phyloP scores from a whole-genome alignment of 1,140 invertebrate species.

The Micrasema minimum region DNA sequence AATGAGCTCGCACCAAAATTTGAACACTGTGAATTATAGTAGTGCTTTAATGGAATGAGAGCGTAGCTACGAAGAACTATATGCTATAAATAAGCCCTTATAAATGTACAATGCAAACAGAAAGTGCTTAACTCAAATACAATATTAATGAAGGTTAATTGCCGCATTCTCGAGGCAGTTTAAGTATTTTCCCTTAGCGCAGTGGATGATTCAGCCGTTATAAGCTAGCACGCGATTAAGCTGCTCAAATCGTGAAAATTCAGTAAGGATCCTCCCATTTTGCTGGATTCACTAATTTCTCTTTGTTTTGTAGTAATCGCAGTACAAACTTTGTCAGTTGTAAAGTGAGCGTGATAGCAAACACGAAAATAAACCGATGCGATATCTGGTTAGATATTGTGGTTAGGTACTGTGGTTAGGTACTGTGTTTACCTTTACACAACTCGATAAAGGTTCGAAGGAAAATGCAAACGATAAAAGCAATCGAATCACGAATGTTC shows the following conservation, averaged over 20 bases:
- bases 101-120: too few relatives aligned
- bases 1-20: too few relatives aligned
- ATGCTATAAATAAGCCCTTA: too few relatives aligned
- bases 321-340: not conserved
- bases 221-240: slow-evolving; percentile 19
- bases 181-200: slow-evolving; percentile 2
- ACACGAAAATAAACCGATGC: slow-evolving; percentile 19
- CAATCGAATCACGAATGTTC: slow-evolving; percentile 33
- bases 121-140: too few relatives aligned
- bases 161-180: too few relatives aligned
- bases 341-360: slow-evolving; percentile 11
- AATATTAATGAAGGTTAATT: too few relatives aligned
- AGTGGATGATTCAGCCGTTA: not conserved
- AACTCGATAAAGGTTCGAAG: not conserved
- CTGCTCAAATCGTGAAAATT: slow-evolving; percentile 6
- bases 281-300: slow-evolving; percentile 13
- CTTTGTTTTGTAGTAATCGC: not conserved
- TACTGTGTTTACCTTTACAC: too few relatives aligned
- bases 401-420: not conserved
- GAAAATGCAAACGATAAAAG: slow-evolving; percentile 20
- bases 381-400: not conserved
- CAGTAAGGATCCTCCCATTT: not conserved
- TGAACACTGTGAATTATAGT: too few relatives aligned
- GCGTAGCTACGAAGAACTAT: too few relatives aligned
- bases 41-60: too few relatives aligned